A percentile compares a stretch with the other conserved stretches of the same genome.
These are phyloP conservation scores for Autographa pulchrina DNA, from an alignment of 2,888 invertebrate genomes.

Conservation along the genomic window DNA sequence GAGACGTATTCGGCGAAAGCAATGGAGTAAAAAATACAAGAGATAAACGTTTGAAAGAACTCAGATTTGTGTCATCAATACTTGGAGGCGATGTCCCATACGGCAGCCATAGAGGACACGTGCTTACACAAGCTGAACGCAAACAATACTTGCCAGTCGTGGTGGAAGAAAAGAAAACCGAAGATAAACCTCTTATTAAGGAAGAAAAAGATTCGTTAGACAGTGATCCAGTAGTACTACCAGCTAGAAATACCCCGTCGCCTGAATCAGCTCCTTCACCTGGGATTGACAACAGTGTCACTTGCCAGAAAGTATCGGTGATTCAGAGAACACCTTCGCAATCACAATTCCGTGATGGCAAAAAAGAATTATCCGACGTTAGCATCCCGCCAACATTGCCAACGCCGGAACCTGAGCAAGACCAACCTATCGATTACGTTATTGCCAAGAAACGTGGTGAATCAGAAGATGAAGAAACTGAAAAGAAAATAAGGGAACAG, in stretches of 20 bases:
- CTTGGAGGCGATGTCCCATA: constrained; percentile 95
- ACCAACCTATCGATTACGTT: constrained; percentile 96
- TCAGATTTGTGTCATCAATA: constrained; percentile 93
- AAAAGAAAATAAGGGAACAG: constrained; percentile 91
- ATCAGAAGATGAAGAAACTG: constrained; percentile 91
- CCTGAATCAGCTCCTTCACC: constrained; percentile 90
- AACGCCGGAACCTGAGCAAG: constrained; percentile 92
- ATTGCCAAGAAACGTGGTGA: constrained; percentile 94
- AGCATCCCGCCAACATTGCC: constrained; percentile 87
- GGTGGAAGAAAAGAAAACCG: constrained; percentile 88
- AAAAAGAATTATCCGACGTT: constrained; percentile 85
- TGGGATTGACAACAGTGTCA: constrained; percentile 91
- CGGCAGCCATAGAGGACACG: constrained; percentile 93
- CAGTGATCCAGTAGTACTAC: constrained; percentile 90
- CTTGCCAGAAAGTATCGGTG: constrained; percentile 93
- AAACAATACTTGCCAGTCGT: constrained; percentile 93
- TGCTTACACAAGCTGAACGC: constrained; percentile 94
- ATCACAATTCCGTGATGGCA: constrained; percentile 84
- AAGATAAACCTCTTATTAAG: constrained; percentile 88
- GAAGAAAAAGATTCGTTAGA: constrained; percentile 92
- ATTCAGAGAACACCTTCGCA: constrained; percentile 94
- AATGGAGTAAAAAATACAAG: constrained; percentile 71
- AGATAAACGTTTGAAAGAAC: constrained; percentile 85
- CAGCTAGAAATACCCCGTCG: constrained; percentile 84
- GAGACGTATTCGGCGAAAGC: constrained; percentile 86